Evolutionary conservation across 2,113 vertebrate species (phyloP).

Genomic region (Lates calcarifer): DNA sequence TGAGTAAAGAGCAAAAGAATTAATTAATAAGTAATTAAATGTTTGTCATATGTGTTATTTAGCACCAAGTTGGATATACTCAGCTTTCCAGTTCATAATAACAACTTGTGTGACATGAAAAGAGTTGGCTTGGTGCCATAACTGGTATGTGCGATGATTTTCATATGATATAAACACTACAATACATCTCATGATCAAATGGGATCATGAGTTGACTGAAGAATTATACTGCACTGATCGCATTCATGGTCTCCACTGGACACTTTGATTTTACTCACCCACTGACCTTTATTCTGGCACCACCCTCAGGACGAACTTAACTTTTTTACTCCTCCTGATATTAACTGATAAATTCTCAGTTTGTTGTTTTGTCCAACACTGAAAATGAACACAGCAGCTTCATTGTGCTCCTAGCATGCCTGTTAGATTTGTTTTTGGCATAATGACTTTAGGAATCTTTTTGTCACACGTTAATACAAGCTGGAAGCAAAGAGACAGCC

Average conservation of each 20-base stretch:
- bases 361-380: neutral
- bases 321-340: neutral
- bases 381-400: neutral
- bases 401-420: neutral
- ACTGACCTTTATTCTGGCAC: neutral
- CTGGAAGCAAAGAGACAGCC: neutral
- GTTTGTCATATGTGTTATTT: no score
- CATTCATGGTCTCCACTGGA: neutral
- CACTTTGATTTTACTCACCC: neutral
- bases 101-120: neutral
- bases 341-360: neutral
- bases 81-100: no score
- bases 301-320: neutral
- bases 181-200: neutral
- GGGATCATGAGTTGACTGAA: neutral
- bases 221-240: neutral
- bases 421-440: neutral
- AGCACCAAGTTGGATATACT: no score
- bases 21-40: no score
- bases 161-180: neutral
- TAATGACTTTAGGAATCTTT: neutral
- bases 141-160: neutral
- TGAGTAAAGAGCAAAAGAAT: no score
- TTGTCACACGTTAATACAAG: neutral
- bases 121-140: neutral